Base-by-base conservation (phyloP, 2,113 vertebrate genomes). In the Indicator maculatus region DNA sequence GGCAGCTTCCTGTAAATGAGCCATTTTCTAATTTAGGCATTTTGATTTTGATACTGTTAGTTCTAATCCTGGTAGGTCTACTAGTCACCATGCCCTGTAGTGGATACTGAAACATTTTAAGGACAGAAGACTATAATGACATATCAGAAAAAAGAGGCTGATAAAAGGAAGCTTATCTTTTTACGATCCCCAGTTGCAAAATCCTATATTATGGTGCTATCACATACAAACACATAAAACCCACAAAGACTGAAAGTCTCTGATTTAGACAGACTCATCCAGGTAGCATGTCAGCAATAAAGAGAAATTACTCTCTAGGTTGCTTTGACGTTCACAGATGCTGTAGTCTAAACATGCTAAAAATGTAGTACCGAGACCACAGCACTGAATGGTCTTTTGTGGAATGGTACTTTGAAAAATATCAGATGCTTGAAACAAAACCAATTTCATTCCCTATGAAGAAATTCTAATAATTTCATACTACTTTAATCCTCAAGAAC, bases 181-280 rank as follows among this genome's bases (percentile, higher is more conserved):
- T 66, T 85, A 41, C 45, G 75, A 89, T 76, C 30, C n/a, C 64
- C 64, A 85, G 70, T 78, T 93, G 85, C 73, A 87, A 93, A 96
- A 94, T 73, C 52, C 88, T 83, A 86, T 47, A 12, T 50, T 33
- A 8, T 28, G 52, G 76, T 94, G 86, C 79, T 85, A 96, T 86
- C 83, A 63, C 14, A 31, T 18, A 85, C 27, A 93, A 77, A n/a
- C 41, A 85, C 63, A 59, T 80, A 94, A 90, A 85, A 93, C 12
- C 18, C 47, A 89, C 71, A 73, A 85, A 91, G 67, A 45, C n/a
- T 70, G 59, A 88, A 93, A 93, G 72, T 86, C 91, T 94, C 79
- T 81, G 58, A 88, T 86, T 94, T 71, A 86, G 45, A 41, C 85
- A 64, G 36, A 66, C 19, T 26, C 67, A 87, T 80, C 19, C 77